Conservation (phyloP, 2,888 invertebrate species). For the Julus scandinavius region DNA sequence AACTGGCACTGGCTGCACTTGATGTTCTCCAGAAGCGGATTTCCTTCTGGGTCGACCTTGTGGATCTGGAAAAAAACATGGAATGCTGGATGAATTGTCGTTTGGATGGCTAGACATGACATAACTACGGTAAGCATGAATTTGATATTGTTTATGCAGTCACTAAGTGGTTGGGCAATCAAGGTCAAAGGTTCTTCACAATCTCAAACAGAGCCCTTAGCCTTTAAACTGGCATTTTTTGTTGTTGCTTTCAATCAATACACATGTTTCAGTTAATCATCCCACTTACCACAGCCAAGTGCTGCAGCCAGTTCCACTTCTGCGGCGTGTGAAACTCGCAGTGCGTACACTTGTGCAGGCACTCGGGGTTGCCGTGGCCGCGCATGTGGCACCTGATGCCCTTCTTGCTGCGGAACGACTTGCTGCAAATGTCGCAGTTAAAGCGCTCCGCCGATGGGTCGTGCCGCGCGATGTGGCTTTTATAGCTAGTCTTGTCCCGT, state of each 20-base stretch:
- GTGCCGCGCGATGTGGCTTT: slow-evolving; percentile 51
- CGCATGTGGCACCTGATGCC: slow-evolving; percentile 54
- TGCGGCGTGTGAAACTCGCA: slow-evolving; percentile 60
- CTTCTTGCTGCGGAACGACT: slow-evolving; percentile 60
- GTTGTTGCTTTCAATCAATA: too few relatives aligned
- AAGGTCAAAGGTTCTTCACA: too few relatives aligned
- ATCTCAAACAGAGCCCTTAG: too few relatives aligned
- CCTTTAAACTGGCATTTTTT: too few relatives aligned
- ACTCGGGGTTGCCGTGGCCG: slow-evolving; percentile 59
- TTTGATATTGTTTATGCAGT: too few relatives aligned
- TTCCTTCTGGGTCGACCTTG: slow-evolving; percentile 60
- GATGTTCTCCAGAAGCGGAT: slow-evolving; percentile 58
- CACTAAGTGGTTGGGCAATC: too few relatives aligned
- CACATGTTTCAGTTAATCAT: not conserved
- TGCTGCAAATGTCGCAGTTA: slow-evolving; percentile 60
- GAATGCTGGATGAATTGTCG: too few relatives aligned
- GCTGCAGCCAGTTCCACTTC: slow-evolving; percentile 61
- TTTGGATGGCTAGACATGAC: too few relatives aligned
- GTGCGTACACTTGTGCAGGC: slow-evolving; percentile 57
- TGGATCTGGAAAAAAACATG: slow-evolving; percentile 58
- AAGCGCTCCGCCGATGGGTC: slow-evolving; percentile 51
- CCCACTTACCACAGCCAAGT: slow-evolving; percentile 59
- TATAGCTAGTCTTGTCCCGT: slow-evolving; percentile 49
- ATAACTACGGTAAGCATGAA: too few relatives aligned
- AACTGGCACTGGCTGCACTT: slow-evolving; percentile 54